phyloP scores from a whole-genome alignment of 1,140 invertebrate genomes.

The Aplysia californica region DNA sequence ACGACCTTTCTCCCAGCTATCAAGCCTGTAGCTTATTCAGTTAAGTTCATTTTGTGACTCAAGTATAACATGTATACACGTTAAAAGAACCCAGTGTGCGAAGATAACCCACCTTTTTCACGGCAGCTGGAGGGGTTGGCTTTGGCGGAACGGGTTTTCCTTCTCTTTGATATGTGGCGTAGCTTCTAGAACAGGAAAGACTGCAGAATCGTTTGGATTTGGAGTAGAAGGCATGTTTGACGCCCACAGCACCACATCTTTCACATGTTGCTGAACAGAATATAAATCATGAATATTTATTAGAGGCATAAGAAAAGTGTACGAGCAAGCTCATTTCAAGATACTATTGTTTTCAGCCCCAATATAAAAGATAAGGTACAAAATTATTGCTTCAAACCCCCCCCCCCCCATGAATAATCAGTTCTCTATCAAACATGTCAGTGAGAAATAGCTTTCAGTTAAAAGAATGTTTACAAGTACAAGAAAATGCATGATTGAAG shows the following conservation, averaged over 20 bases:
- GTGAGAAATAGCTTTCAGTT: too few species aligned
- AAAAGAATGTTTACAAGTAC: too few species aligned
- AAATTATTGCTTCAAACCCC: too few species aligned
- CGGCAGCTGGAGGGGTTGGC: background rate
- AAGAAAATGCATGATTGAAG: too few species aligned
- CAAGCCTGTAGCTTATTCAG: too few species aligned
- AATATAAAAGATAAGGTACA: too few species aligned
- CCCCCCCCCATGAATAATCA: background rate
- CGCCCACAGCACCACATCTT: constrained; percentile 88
- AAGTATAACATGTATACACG: background rate
- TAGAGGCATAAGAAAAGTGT: too few species aligned
- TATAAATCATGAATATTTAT: background rate
- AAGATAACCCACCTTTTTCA: constrained; percentile 24
- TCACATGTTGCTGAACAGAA: constrained; percentile 80
- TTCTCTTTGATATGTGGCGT: constrained; percentile 56
- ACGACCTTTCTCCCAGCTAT: too few species aligned
- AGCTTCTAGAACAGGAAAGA: constrained; percentile 64
- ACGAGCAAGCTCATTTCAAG: too few species aligned
- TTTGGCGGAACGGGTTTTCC: constrained; percentile 47
- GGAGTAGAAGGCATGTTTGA: constrained; percentile 90
- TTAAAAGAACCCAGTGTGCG: background rate
- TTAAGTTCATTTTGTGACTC: background rate
- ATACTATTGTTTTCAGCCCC: too few species aligned
- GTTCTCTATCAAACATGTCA: background rate
- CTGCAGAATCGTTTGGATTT: constrained; percentile 76